Evolutionary conservation across 2,797 vertebrate genomes (phyloP).

Genomic region (Falco rusticolus): DNA sequence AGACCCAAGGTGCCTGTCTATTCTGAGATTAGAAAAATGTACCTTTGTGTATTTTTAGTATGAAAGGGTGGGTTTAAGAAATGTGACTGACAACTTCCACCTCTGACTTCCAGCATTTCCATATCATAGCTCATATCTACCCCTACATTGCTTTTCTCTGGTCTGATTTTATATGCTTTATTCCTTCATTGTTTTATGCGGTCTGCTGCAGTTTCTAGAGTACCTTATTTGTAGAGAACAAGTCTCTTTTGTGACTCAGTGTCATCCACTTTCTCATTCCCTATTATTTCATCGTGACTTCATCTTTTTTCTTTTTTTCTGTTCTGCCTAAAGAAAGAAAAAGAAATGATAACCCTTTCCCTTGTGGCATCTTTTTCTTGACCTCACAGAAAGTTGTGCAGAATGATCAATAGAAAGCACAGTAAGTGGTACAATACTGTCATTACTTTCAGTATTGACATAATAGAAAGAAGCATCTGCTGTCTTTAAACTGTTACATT

Average conservation of each 20-base stretch:
- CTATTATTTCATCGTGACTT: slow-evolving; percentile 29
- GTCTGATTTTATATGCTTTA: slow-evolving; percentile 6
- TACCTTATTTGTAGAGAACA: slow-evolving; percentile 39
- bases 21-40: slow-evolving; percentile 27
- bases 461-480: slow-evolving; percentile 1
- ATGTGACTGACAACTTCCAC: slow-evolving; percentile 44
- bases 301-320: not conserved
- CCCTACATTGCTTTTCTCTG: not conserved
- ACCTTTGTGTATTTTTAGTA: slow-evolving; percentile 37
- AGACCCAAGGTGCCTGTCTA: slow-evolving; percentile 24
- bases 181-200: slow-evolving; percentile 15
- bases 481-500: slow-evolving; percentile 3
- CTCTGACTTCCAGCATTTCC: slow-evolving; percentile 43
- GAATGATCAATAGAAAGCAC: not conserved
- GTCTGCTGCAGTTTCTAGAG: not conserved
- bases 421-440: not conserved
- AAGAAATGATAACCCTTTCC: not conserved
- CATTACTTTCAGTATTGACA: slow-evolving; percentile 22
- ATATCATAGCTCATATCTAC: slow-evolving; percentile 30
- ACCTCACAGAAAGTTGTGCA: not conserved
- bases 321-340: not conserved
- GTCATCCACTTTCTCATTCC: slow-evolving; percentile 29
- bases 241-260: slow-evolving; percentile 33
- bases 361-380: slow-evolving; percentile 1
- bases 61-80: slow-evolving; percentile 44